A percentile compares a stretch with the other conserved stretches of the same genome.
These are phyloP conservation scores for Rotaria macrura DNA, from an alignment of 2,888 invertebrate species.

Conservation along the genomic window DNA sequence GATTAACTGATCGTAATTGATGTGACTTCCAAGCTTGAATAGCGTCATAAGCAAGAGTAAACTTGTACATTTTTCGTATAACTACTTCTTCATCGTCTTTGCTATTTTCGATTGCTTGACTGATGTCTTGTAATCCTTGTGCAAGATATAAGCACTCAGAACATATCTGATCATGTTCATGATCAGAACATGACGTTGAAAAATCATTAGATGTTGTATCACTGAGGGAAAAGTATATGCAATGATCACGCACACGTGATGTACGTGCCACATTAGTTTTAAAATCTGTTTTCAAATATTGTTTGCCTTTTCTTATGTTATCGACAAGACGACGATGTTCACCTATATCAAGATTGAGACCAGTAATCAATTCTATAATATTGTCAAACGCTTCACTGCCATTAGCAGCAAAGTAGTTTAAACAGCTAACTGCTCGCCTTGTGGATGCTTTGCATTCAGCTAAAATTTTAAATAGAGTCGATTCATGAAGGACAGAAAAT, in stretches of 20 bases:
- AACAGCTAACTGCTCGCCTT: not conserved
- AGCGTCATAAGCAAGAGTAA: no score
- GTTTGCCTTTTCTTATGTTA: not conserved
- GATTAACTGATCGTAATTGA: no score
- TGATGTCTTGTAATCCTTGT: no score
- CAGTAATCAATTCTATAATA: not conserved
- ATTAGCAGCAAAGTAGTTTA: not conserved
- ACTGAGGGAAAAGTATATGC: not conserved
- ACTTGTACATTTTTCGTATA: no score
- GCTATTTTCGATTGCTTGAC: no score
- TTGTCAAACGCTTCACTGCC: not conserved
- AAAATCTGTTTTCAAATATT: not conserved
- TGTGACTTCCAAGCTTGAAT: no score
- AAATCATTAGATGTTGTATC: not conserved
- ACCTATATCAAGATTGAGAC: not conserved
- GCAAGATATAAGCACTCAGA: not conserved
- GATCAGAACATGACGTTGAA: not conserved
- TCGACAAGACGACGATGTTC: not conserved
- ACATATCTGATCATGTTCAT: not conserved
- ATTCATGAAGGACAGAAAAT: not conserved
- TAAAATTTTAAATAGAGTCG: not conserved
- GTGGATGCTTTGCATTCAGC: not conserved
- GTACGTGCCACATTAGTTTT: not conserved
- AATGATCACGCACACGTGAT: not conserved
- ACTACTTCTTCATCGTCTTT: no score